A percentile compares a stretch with the other conserved stretches of the same genome.
These are phyloP conservation scores for Octonoba sinensis DNA, from an alignment of 2,888 invertebrate genomes.

Conservation along the genomic window DNA sequence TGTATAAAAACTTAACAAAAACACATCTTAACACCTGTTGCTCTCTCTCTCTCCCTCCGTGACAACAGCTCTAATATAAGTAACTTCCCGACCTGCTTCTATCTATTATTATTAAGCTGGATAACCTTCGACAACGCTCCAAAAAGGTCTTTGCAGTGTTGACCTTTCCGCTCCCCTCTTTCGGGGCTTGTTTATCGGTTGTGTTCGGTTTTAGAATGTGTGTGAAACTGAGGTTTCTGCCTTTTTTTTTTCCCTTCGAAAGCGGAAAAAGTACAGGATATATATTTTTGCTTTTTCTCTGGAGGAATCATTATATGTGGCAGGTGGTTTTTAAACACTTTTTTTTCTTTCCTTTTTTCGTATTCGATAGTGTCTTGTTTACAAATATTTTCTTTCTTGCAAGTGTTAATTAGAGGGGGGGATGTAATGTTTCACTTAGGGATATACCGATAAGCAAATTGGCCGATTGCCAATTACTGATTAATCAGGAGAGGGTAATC, in stretches of 20 bases:
- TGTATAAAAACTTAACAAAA: not conserved
- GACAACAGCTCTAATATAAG: not conserved
- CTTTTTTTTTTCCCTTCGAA: not conserved
- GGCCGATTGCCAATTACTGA: too few species aligned
- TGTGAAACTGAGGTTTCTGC: not conserved
- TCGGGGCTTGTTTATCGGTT: not conserved
- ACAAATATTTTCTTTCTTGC: too few species aligned
- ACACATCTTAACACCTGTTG: slow-evolving; percentile 9
- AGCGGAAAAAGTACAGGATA: slow-evolving; percentile 11
- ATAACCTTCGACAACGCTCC: not conserved
- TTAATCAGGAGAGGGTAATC: too few species aligned
- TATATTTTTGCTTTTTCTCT: not conserved
- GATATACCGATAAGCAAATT: too few species aligned
- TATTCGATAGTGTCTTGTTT: too few species aligned
- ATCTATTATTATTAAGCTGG: slow-evolving; percentile 14
- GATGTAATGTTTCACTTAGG: too few species aligned
- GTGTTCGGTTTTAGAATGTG: not conserved
- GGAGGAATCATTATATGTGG: not conserved
- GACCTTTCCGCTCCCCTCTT: not conserved
- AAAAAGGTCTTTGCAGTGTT: not conserved
- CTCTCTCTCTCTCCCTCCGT: not conserved
- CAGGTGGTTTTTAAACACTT: not conserved
- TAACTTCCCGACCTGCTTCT: slow-evolving; percentile 10
- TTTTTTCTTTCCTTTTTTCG: too few species aligned
- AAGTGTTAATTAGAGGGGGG: too few species aligned